phyloP scores from a whole-genome alignment of 1,140 invertebrate genomes.

The Bombus confusus region DNA sequence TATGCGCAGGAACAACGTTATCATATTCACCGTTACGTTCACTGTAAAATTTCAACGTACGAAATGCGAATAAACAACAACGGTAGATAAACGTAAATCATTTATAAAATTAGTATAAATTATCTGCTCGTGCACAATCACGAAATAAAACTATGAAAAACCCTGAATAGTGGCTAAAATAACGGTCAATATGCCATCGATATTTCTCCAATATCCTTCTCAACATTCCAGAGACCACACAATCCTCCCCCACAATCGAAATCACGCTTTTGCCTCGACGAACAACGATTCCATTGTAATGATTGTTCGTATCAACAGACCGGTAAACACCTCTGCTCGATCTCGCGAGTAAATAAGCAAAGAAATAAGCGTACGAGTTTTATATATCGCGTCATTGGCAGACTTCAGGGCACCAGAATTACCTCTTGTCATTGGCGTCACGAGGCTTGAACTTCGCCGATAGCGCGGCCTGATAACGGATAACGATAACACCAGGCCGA shows the following conservation, averaged over 20 bases:
- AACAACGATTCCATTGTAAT: not conserved
- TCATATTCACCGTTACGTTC: too few species aligned
- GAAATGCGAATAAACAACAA: too few species aligned
- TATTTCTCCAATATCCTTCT: not conserved
- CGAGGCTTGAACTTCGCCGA: constrained; percentile 73
- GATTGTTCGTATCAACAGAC: not conserved
- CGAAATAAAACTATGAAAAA: too few species aligned
- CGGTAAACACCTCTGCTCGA: not conserved
- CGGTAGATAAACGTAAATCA: too few species aligned
- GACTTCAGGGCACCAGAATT: constrained; percentile 35
- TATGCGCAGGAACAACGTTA: too few species aligned
- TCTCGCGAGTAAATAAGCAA: not conserved
- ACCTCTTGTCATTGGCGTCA: constrained; percentile 50
- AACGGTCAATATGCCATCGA: too few species aligned
- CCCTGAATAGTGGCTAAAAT: too few species aligned
- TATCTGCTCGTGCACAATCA: too few species aligned
- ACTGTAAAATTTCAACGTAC: too few species aligned
- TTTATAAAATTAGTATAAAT: too few species aligned
- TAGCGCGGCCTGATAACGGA: constrained; percentile 73
- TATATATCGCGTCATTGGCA: constrained; percentile 3
- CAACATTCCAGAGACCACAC: too few species aligned
- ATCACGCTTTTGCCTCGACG: not conserved
- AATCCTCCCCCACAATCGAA: not conserved
- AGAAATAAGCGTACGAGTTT: not conserved
- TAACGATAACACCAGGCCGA: constrained; percentile 72